These are phyloP conservation scores for Drosophila mayaguana DNA, from an alignment of 2,888 invertebrate species.

Conservation along the genomic window DNA sequence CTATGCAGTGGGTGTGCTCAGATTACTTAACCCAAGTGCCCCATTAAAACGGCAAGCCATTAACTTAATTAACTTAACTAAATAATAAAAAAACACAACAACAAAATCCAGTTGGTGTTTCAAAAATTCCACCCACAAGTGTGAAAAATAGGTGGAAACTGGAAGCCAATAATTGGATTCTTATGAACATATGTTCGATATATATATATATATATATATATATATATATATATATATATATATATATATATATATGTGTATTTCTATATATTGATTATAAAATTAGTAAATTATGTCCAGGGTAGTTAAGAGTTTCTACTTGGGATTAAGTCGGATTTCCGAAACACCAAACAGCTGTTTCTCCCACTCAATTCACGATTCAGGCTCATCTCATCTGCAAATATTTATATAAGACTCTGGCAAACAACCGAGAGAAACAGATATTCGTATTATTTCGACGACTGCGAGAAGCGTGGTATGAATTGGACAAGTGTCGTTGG, in stretches of 20 bases:
- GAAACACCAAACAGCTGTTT: conserved; percentile 21
- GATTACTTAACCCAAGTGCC: conserved; percentile 19
- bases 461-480: neutral
- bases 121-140: conserved; percentile 2
- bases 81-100: neutral
- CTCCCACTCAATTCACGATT: neutral
- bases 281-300: too few species aligned
- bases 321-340: neutral
- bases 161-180: neutral
- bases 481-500: neutral
- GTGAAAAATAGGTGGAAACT: conserved; percentile 5
- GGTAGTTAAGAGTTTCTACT: neutral
- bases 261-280: too few species aligned
- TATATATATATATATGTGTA: neutral
- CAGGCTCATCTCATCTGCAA: conserved; percentile 38
- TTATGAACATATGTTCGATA: neutral
- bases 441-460: conserved; percentile 18
- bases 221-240: neutral
- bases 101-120: neutral
- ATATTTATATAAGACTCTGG: conserved; percentile 36
- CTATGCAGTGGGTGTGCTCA: conserved; percentile 21
- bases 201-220: neutral
- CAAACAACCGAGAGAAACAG: conserved; percentile 35
- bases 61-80: conserved; percentile 7
- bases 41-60: conserved; percentile 30